These are phyloP conservation scores for Tamias sibiricus DNA, from an alignment of 2,113 vertebrate species.

Conservation along the genomic window DNA sequence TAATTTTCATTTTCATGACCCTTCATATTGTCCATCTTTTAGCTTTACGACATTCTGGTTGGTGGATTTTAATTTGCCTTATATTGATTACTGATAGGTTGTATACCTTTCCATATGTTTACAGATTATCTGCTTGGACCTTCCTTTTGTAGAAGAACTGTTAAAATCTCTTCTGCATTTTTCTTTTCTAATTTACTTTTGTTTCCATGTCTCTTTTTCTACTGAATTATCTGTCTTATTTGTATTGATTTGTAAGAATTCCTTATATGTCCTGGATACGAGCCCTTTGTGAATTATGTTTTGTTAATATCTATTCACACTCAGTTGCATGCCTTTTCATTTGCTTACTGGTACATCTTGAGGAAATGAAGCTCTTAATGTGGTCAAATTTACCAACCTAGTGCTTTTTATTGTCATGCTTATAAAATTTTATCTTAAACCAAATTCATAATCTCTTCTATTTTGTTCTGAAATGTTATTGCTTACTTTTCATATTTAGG, in stretches of 20 bases:
- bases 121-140: not conserved
- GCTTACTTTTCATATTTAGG: not conserved
- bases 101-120: not conserved
- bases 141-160: not conserved
- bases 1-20: not conserved
- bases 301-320: not conserved
- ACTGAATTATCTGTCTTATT: not conserved
- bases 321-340: not conserved
- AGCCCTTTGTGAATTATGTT: not conserved
- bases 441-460: not conserved
- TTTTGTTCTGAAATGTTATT: not conserved
- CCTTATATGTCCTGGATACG: not conserved
- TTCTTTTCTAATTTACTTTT: not conserved
- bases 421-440: slow-evolving; percentile 36
- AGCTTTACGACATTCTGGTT: not conserved
- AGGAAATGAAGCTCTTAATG: slow-evolving; percentile 48
- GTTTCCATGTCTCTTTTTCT: not conserved
- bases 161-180: not conserved
- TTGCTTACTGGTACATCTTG: slow-evolving; percentile 19
- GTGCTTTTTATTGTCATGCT: not conserved
- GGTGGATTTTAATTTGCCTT: not conserved
- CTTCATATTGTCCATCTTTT: not conserved
- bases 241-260: not conserved
- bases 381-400: not conserved
- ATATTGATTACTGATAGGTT: not conserved